phyloP scores from a whole-genome alignment of 1,140 invertebrate genomes.

The Hermetia illucens region DNA sequence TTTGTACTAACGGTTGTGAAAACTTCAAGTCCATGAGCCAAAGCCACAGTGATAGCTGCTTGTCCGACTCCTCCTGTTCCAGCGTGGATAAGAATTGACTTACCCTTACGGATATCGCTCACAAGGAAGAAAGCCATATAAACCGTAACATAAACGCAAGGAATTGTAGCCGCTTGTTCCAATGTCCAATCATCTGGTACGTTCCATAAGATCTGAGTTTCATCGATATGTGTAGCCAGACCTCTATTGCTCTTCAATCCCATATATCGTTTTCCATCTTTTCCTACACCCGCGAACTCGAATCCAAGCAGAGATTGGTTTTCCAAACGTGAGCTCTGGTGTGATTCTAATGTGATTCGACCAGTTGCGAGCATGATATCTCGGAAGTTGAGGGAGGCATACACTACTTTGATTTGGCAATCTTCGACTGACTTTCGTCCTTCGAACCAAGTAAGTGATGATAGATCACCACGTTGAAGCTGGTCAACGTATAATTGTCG shows the following conservation, averaged over 20 bases:
- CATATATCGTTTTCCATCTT: conserved; percentile 53
- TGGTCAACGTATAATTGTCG: conserved; percentile 68
- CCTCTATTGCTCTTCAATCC: conserved; percentile 43
- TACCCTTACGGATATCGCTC: conserved; percentile 48
- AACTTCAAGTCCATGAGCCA: conserved; percentile 51
- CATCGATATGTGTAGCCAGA: conserved; percentile 47
- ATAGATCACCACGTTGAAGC: conserved; percentile 66
- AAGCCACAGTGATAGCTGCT: conserved; percentile 66
- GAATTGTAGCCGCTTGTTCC: conserved; percentile 77
- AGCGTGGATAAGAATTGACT: conserved; percentile 72
- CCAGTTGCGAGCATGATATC: conserved; percentile 67
- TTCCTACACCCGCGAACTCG: conserved; percentile 49
- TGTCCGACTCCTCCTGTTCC: conserved; percentile 80
- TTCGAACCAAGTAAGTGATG: conserved; percentile 70
- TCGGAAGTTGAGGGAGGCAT: conserved; percentile 57
- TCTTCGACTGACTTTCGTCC: conserved; percentile 32
- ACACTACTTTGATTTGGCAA: conserved; percentile 40
- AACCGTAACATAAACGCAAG: conserved; percentile 71
- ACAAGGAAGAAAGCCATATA: conserved; percentile 63
- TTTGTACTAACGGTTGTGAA: conserved; percentile 61
- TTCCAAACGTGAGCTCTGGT: conserved; percentile 35
- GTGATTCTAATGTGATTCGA: conserved; percentile 47
- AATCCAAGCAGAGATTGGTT: conserved; percentile 57
- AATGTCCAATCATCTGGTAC: conserved; percentile 72
- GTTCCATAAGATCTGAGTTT: conserved; percentile 45